Percentiles rank a stretch among this genome's conserved stretches.
phyloP scores from a whole-genome alignment of 1,140 invertebrate genomes.

The Drosophila malerkotliana region DNA sequence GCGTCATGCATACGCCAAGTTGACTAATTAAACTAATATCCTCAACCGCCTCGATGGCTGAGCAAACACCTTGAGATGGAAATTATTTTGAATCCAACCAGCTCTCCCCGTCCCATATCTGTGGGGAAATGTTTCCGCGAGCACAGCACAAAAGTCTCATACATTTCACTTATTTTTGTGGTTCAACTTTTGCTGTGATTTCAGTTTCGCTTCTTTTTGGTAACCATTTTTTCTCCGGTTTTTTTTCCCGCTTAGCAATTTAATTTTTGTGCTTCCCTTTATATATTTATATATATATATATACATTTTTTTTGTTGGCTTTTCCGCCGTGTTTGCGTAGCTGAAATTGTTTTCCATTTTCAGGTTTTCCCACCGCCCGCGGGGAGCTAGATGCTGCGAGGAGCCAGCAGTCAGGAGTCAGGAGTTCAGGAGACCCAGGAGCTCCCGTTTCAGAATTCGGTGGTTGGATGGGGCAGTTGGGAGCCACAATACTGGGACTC shows the following conservation, averaged over 20 bases:
- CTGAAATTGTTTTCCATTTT: slow-evolving; percentile 81
- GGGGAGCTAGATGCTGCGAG: slow-evolving; percentile 8
- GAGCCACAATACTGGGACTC: slow-evolving; percentile 41
- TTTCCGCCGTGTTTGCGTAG: slow-evolving; percentile 63
- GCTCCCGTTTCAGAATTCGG: neutral
- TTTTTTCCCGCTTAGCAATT: slow-evolving; percentile 52
- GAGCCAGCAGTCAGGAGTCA: neutral
- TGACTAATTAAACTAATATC: slow-evolving; percentile 72
- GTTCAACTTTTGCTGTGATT: slow-evolving; percentile 45
- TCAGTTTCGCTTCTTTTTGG: slow-evolving; percentile 31
- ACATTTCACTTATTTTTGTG: slow-evolving; percentile 35
- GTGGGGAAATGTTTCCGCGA: slow-evolving; percentile 14
- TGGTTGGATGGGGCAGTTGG: slow-evolving; percentile 7
- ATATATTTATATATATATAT: neutral
- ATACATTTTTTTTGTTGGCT: slow-evolving; percentile 31
- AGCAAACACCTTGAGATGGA: slow-evolving; percentile 48
- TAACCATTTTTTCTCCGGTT: slow-evolving; percentile 16
- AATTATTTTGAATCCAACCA: slow-evolving; percentile 37
- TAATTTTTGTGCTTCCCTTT: slow-evolving; percentile 70
- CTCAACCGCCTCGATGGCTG: slow-evolving; percentile 40
- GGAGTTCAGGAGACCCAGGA: neutral
- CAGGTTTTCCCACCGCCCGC: slow-evolving; percentile 54
- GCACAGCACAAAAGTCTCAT: slow-evolving; percentile 18
- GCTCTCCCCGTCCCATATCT: neutral
- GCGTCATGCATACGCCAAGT: slow-evolving; percentile 62